Evolutionary conservation across 64 coral and sea anemone genomes (phyloP).

Genomic region (Catalaphyllia jardinei): DNA sequence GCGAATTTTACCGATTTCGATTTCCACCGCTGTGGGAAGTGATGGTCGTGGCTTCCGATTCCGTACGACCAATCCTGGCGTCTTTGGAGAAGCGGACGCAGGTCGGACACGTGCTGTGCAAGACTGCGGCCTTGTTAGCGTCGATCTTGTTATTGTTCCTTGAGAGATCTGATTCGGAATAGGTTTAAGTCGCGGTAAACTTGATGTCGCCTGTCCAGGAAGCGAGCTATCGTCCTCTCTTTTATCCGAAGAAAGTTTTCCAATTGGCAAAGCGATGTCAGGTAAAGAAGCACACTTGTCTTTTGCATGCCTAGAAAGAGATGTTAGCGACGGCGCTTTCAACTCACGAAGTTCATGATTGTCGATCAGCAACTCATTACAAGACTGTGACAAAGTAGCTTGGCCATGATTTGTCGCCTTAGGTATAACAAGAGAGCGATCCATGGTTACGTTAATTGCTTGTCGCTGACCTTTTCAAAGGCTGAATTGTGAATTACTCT

Average conservation of each 20-base stretch:
- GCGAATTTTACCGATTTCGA: neutral
- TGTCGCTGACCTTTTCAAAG: neutral
- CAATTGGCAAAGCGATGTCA: neutral
- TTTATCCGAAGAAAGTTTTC: neutral
- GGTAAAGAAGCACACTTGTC: neutral
- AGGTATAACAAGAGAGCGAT: neutral
- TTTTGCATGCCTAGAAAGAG: neutral
- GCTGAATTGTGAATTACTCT: neutral
- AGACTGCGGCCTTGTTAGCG: neutral
- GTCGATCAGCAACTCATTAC: neutral
- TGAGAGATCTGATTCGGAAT: neutral
- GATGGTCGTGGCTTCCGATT: neutral
- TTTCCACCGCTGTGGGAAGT: neutral
- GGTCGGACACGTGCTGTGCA: neutral
- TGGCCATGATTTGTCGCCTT: neutral
- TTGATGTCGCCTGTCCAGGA: neutral
- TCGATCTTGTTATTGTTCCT: neutral
- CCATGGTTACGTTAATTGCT: neutral
- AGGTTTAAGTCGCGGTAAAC: neutral
- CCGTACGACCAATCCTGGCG: neutral
- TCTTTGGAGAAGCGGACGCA: neutral
- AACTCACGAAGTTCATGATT: neutral
- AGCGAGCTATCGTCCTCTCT: neutral
- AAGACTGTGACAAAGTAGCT: constrained; percentile 11
- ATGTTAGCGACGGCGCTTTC: neutral